These are phyloP conservation scores for Amniataba percoides DNA, from an alignment of 2,797 vertebrate species.

Conservation along the genomic window DNA sequence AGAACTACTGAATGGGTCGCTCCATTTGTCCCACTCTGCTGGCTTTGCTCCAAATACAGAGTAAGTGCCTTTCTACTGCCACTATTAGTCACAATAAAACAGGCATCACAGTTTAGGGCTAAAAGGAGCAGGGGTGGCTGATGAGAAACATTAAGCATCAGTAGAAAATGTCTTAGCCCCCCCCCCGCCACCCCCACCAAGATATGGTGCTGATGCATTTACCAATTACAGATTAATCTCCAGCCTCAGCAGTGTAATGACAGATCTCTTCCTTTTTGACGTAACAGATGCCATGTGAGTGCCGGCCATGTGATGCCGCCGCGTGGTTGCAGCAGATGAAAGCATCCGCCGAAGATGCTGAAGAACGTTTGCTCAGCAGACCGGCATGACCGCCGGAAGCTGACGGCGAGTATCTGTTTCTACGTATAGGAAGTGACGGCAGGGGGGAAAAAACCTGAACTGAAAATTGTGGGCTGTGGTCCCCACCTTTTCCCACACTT, in stretches of 20 bases:
- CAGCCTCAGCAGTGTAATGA: slow-evolving; percentile 55
- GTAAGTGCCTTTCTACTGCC: slow-evolving; percentile 65
- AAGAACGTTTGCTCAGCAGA: slow-evolving; percentile 31
- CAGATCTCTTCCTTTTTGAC: slow-evolving; percentile 53
- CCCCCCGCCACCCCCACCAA: slow-evolving; percentile 33
- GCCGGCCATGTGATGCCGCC: slow-evolving; percentile 35
- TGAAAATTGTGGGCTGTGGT: slow-evolving; percentile 25
- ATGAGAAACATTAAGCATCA: slow-evolving; percentile 55
- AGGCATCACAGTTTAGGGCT: slow-evolving; percentile 59
- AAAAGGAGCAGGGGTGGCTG: slow-evolving; percentile 48
- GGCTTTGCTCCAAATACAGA: slow-evolving; percentile 68
- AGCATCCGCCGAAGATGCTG: slow-evolving; percentile 32
- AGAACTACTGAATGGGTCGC: slow-evolving; percentile 67
- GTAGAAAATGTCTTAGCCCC: slow-evolving; percentile 39
- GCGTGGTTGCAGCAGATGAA: slow-evolving; percentile 40
- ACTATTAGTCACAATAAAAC: slow-evolving; percentile 69
- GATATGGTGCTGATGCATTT: slow-evolving; percentile 55
- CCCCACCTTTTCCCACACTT: slow-evolving; percentile 42
- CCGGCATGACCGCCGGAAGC: slow-evolving; percentile 29
- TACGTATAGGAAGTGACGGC: slow-evolving; percentile 28
- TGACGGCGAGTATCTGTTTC: slow-evolving; percentile 32
- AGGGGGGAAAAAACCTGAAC: slow-evolving; percentile 1
- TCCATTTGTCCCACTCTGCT: slow-evolving; percentile 71
- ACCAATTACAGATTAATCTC: slow-evolving; percentile 70
- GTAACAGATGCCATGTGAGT: slow-evolving; percentile 51